Evolutionary conservation across 2,797 vertebrate species (phyloP).

Genomic region (Adelosebastes latens): DNA sequence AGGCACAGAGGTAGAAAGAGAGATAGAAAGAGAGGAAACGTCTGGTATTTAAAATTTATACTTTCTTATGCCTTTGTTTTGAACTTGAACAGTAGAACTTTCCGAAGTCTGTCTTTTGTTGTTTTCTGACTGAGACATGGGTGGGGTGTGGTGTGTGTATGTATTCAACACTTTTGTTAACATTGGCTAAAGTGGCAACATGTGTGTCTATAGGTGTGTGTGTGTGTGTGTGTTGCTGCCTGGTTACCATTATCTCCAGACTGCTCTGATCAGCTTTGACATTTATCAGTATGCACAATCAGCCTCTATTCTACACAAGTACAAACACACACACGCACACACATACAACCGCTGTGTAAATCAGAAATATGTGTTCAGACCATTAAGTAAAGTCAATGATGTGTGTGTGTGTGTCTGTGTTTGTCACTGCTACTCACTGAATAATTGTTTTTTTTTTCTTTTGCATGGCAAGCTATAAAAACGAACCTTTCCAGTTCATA

Average conservation of each 20-base stretch:
- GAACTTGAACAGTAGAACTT: conserved; percentile 98
- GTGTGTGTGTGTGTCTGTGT: conserved; percentile 31
- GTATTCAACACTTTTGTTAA: conserved; percentile 27
- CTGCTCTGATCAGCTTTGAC: conserved; percentile 83
- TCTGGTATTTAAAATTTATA: conserved; percentile 99
- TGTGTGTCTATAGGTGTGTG: conserved; percentile 48
- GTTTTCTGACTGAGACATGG: conserved; percentile 63
- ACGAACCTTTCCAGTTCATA: conserved; percentile 86
- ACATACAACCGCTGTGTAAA: conserved; percentile 6
- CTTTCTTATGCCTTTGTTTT: conserved; percentile 99
- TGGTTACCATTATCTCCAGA: conserved; percentile 83
- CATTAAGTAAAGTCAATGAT: conserved; percentile 38
- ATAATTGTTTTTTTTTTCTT: conserved; percentile 83
- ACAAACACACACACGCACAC: conserved; percentile 20
- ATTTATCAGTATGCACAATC: conserved; percentile 90
- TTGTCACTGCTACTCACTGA: conserved; percentile 15
- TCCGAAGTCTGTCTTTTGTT: conserved; percentile 83
- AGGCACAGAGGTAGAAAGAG: conserved; percentile 88
- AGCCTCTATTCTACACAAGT: conserved; percentile 83
- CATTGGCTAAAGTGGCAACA: conserved; percentile 49
- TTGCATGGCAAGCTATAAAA: conserved; percentile 89
- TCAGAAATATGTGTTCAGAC: conserved; percentile 34
- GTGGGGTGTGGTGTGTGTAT: conserved; percentile 27
- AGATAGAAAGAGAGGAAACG: conserved; percentile 88
- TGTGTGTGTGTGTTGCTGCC: conserved; percentile 67